Conservation (phyloP, 1,140 invertebrate genomes). For the Drosophila murphyi region DNA sequence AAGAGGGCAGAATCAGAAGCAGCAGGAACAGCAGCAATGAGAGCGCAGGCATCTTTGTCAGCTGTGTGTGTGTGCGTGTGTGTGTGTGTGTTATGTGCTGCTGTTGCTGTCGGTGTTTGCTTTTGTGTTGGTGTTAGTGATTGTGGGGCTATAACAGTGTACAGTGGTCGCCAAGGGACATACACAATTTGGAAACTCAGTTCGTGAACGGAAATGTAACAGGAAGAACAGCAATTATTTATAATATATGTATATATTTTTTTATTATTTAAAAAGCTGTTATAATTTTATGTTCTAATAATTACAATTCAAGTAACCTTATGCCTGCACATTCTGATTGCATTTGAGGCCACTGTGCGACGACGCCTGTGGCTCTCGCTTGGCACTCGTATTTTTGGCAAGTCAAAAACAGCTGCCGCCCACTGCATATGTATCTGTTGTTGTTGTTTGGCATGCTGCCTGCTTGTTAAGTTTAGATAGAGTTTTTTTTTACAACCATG, state of each 20-base stretch:
- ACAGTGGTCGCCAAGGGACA: slow-evolving; percentile 31
- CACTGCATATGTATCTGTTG: slow-evolving; percentile 41
- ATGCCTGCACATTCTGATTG: not conserved
- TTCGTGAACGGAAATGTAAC: not conserved
- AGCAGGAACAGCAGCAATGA: slow-evolving; percentile 3
- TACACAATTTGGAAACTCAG: not conserved
- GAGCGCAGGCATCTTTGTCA: slow-evolving; percentile 39
- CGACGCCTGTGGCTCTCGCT: slow-evolving; percentile 16
- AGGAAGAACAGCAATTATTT: not conserved
- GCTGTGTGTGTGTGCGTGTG: slow-evolving; percentile 41
- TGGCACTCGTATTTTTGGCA: slow-evolving; percentile 59
- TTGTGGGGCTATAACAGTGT: slow-evolving; percentile 22
- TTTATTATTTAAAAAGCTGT: not conserved
- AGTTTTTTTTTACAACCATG: slow-evolving; percentile 55
- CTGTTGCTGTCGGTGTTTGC: slow-evolving; percentile 2
- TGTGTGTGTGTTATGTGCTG: not conserved
- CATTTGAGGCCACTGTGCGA: slow-evolving; percentile 40
- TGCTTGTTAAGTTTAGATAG: slow-evolving; percentile 64
- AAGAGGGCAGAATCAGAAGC: slow-evolving; percentile 8
- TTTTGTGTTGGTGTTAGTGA: slow-evolving; percentile 11
- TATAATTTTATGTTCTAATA: not conserved
- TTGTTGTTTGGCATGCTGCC: slow-evolving; percentile 54
- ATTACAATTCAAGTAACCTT: not conserved
- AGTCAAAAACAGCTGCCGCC: slow-evolving; percentile 44
- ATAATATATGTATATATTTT: not conserved